These are phyloP conservation scores for Anhinga anhinga DNA, from an alignment of 2,113 vertebrate species.

Conservation along the genomic window DNA sequence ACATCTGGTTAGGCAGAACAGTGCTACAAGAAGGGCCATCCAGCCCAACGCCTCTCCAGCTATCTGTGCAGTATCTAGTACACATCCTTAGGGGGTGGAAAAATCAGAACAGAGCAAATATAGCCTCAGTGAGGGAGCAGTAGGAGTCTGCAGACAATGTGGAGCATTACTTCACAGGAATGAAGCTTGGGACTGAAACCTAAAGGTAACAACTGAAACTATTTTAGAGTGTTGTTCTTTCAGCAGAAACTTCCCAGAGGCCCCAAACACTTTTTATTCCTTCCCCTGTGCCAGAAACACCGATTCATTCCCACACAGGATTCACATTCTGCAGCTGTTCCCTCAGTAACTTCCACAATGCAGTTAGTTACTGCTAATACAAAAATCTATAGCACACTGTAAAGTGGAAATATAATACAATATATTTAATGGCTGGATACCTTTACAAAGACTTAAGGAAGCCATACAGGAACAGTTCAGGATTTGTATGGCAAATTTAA, in stretches of 20 bases:
- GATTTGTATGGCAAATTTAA: not conserved
- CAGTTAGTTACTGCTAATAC: constrained; percentile 47
- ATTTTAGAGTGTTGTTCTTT: constrained; percentile 35
- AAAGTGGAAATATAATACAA: constrained; percentile 15
- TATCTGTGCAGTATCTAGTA: constrained; percentile 6
- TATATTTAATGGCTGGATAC: not conserved
- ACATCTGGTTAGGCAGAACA: not conserved
- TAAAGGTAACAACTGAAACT: constrained; percentile 25
- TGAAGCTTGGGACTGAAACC: not conserved
- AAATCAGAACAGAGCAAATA: constrained; percentile 47
- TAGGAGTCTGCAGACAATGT: not conserved
- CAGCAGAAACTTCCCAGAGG: constrained; percentile 45
- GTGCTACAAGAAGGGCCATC: not conserved
- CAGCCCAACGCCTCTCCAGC: not conserved
- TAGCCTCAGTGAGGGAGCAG: not conserved
- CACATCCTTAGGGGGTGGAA: constrained; percentile 23
- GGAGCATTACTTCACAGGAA: not conserved
- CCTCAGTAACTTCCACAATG: constrained; percentile 35
- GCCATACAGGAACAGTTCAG: not conserved
- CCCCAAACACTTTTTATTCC: constrained; percentile 26
- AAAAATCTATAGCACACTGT: not conserved
- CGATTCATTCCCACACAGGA: constrained; percentile 13
- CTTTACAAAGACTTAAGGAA: not conserved
- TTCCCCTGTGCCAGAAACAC: constrained; percentile 27
- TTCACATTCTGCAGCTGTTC: constrained; percentile 52